Conservation (phyloP, 2,888 invertebrate genomes). For the Crioceris asparagi region DNA sequence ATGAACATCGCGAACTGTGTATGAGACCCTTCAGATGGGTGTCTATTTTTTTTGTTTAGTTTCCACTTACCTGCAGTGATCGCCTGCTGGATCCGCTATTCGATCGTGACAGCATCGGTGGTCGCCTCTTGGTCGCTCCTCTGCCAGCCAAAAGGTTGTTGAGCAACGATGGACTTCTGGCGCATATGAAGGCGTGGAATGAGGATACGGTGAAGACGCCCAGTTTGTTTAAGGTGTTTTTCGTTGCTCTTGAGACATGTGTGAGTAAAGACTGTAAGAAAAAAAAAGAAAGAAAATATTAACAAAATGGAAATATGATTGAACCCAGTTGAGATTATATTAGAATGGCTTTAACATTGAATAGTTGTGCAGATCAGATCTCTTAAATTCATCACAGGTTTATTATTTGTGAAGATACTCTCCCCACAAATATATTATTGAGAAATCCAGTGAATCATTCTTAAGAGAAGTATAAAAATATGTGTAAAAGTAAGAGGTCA, state of each 20-base stretch:
- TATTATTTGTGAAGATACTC: too few relatives aligned
- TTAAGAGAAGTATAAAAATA: too few relatives aligned
- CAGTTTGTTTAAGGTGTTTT: conserved; percentile 86
- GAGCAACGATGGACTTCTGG: conserved; percentile 84
- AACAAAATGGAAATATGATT: too few relatives aligned
- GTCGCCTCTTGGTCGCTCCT: conserved; percentile 81
- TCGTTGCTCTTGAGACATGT: conserved; percentile 90
- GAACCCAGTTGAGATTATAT: too few relatives aligned
- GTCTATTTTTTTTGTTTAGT: background rate
- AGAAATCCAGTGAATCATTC: too few relatives aligned
- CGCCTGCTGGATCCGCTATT: conserved; percentile 81
- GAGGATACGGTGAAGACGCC: conserved; percentile 97
- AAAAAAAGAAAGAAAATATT: conserved; percentile 12
- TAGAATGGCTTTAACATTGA: too few relatives aligned
- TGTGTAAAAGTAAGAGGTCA: too few relatives aligned
- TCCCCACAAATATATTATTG: too few relatives aligned
- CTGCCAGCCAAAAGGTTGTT: conserved; percentile 85
- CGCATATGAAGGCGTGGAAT: conserved; percentile 96
- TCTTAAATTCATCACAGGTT: too few relatives aligned
- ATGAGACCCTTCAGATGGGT: too few relatives aligned
- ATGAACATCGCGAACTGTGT: too few relatives aligned
- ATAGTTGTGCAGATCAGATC: too few relatives aligned
- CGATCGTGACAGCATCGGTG: conserved; percentile 81
- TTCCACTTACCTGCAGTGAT: conserved; percentile 61
- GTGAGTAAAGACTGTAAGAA: conserved; percentile 80